phyloP scores from a whole-genome alignment of 2,888 invertebrate species.

The Thyatira batis region DNA sequence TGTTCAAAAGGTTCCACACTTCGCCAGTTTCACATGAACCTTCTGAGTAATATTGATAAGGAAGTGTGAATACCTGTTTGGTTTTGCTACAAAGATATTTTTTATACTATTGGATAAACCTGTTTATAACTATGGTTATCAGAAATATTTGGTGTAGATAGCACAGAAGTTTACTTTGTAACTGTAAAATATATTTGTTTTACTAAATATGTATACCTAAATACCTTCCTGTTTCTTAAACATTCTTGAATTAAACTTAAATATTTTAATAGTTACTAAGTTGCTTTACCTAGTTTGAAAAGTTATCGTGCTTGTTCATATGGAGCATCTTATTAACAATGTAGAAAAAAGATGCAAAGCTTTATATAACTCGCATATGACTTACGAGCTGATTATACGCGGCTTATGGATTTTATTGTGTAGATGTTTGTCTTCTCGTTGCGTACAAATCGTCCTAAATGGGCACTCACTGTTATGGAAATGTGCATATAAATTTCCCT shows the following conservation, averaged over 20 bases:
- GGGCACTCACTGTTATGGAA: constrained; percentile 57
- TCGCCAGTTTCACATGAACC: constrained; percentile 43
- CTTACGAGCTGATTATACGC: constrained; percentile 64
- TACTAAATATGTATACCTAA: too few relatives aligned
- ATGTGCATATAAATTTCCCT: constrained; percentile 56
- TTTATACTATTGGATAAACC: background rate
- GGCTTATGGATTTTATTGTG: constrained; percentile 56
- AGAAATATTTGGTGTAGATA: background rate
- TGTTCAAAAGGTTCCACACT: constrained; percentile 27
- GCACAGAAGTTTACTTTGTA: background rate
- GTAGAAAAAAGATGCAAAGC: constrained; percentile 45
- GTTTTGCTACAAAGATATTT: constrained; percentile 19
- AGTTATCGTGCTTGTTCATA: too few relatives aligned
- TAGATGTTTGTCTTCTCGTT: constrained; percentile 49
- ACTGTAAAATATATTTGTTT: too few relatives aligned
- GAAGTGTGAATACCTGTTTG: constrained; percentile 53
- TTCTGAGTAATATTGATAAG: constrained; percentile 64
- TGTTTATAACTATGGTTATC: background rate
- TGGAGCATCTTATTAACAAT: background rate
- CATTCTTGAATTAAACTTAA: background rate
- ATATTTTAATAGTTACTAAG: background rate
- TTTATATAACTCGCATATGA: constrained; percentile 40
- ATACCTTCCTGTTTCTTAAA: too few relatives aligned
- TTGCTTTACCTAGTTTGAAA: too few relatives aligned
- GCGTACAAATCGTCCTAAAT: constrained; percentile 65